Conservation (phyloP, 1,140 invertebrate genomes). For the Heliconius eleuchia region DNA sequence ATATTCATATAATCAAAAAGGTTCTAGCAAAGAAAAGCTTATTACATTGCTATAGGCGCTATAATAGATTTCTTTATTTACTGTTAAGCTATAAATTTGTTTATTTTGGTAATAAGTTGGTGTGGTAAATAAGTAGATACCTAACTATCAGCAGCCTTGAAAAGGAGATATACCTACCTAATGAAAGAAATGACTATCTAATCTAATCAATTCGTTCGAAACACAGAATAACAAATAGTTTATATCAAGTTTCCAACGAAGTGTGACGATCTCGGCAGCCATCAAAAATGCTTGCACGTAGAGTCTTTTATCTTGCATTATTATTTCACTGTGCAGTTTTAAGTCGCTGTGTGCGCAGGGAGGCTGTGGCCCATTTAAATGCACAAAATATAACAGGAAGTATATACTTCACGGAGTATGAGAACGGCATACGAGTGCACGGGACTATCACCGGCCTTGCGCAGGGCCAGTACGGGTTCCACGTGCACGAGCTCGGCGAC, state of each 20-base stretch:
- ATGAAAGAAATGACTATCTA: background rate
- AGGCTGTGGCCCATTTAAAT: constrained; percentile 50
- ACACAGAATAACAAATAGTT: constrained; percentile 5
- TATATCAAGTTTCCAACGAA: background rate
- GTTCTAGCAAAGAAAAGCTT: too few species aligned
- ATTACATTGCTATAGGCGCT: too few species aligned
- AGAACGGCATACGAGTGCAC: constrained; percentile 79
- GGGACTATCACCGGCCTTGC: constrained; percentile 87
- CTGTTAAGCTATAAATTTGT: too few species aligned
- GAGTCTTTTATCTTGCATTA: constrained; percentile 21
- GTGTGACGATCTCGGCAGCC: background rate
- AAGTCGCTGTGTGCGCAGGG: constrained; percentile 39
- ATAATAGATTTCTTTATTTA: too few species aligned
- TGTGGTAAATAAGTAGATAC: background rate
- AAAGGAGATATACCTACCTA: background rate
- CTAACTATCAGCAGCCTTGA: background rate
- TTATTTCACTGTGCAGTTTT: constrained; percentile 26
- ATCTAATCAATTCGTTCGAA: constrained; percentile 12
- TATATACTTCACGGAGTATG: constrained; percentile 79
- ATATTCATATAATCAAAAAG: too few species aligned
- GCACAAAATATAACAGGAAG: constrained; percentile 59
- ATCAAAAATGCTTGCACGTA: constrained; percentile 26
- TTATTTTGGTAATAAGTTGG: too few species aligned
- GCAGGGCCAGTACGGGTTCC: constrained; percentile 87
- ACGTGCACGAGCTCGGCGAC: constrained; percentile 92